Conservation (phyloP, 2,888 invertebrate genomes). For the Cerceris rybyensis region DNA sequence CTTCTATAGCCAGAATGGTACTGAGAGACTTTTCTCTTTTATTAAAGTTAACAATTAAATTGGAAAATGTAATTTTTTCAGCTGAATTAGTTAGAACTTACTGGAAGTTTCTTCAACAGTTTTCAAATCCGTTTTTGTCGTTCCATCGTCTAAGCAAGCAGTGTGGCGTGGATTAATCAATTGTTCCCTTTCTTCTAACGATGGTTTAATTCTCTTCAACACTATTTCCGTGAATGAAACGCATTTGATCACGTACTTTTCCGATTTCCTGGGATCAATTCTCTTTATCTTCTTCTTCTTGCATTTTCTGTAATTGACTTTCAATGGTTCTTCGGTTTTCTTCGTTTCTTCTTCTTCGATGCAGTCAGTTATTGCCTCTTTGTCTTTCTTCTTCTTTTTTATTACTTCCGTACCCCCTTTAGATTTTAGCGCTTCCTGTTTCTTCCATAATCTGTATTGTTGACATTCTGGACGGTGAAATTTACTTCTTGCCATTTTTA, state of each 20-base stretch:
- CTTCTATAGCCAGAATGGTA: too few species aligned
- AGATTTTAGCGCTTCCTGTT: not conserved
- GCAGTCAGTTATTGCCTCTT: conserved; percentile 11
- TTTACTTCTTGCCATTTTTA: not conserved
- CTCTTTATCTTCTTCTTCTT: not conserved
- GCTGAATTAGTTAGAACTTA: conserved; percentile 4
- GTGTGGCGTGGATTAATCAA: conserved; percentile 56
- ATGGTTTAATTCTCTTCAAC: conserved; percentile 64
- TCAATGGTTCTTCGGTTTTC: not conserved
- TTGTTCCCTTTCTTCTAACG: conserved; percentile 60
- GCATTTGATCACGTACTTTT: not conserved
- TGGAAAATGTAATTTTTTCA: too few species aligned
- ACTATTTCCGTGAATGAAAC: conserved; percentile 27
- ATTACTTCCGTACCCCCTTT: not conserved
- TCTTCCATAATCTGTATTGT: conserved; percentile 37
- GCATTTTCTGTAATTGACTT: conserved; percentile 22
- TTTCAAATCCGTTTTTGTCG: not conserved
- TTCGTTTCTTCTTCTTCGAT: conserved; percentile 19
- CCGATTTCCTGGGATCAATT: not conserved
- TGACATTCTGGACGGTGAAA: conserved; percentile 16
- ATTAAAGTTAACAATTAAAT: too few species aligned
- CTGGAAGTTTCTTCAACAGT: not conserved
- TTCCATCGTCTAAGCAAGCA: conserved; percentile 49
- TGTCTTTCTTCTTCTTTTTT: conserved; percentile 3
- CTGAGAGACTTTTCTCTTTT: too few species aligned